These are phyloP conservation scores for Ctenodactylus gundi DNA, from an alignment of 2,113 vertebrate species.

Conservation along the genomic window DNA sequence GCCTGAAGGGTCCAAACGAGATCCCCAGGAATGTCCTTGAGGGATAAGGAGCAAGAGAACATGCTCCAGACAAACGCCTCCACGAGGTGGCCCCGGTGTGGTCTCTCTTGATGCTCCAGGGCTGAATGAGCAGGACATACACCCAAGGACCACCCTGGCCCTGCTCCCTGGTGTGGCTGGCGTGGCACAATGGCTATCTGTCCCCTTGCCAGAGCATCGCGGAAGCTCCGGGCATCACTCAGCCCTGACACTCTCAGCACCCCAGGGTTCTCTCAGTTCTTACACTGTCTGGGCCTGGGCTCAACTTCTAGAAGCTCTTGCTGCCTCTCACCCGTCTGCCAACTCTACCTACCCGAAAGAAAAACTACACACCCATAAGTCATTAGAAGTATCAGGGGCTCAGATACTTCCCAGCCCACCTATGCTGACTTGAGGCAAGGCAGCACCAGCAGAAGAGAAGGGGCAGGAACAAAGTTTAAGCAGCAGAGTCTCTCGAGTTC, in stretches of 20 bases:
- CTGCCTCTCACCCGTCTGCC: background rate
- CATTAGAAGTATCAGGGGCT: slow-evolving; percentile 61
- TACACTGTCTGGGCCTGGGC: background rate
- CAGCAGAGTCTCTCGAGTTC: background rate
- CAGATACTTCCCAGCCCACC: background rate
- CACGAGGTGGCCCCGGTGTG: background rate
- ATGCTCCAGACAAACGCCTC: accelerated
- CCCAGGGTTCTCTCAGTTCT: background rate
- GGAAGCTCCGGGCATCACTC: background rate
- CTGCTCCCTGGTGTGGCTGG: background rate
- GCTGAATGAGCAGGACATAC: background rate
- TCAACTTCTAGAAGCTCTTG: background rate
- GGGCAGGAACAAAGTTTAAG: background rate
- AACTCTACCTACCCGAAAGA: no score
- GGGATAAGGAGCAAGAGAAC: background rate
- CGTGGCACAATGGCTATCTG: accelerated
- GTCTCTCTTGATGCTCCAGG: background rate
- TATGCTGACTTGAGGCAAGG: background rate
- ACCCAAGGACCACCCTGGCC: background rate
- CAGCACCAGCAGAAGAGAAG: background rate
- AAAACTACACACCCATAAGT: background rate
- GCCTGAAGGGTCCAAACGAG: background rate
- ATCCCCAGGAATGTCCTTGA: accelerated
- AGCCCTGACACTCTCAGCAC: background rate
- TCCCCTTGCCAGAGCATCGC: background rate